Base-by-base conservation (phyloP, 2,113 vertebrate species). In the Ageneiosus marmoratus region DNA sequence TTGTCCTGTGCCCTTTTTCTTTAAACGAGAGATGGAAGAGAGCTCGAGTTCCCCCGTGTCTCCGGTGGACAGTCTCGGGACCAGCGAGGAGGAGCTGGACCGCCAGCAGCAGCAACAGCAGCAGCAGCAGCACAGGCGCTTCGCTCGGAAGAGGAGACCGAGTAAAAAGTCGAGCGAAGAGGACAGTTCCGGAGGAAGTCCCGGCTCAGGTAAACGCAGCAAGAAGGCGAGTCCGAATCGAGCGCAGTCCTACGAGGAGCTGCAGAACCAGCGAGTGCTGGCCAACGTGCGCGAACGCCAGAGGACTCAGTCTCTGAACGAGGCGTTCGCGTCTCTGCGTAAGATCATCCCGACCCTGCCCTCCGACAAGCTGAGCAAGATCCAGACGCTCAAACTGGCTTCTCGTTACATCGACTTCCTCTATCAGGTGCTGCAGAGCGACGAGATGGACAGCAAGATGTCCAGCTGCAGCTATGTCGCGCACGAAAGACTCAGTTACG, bases 391-490 rank as follows among this genome's bases (percentile, higher is more conserved):
- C 86, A 95, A 95, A 83, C 91, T 95, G 82, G 94, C 94, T 6
- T 93, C 94, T 76, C 90, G 94, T 46, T 95, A 95, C 91, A 95
- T 95, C 41, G 94, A 95, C 41, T 95, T 95, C 20, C 93, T 95
- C 79, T 95, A 89, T 77, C 94, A 95, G 93, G 94, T 95, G 89
- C 91, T 95, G 89, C 94, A 95, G 90, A 95, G 94, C 89, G 94
- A 95, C 91, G 94, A 95, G 91, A 95, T 95, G 94, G 94, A 95
- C 92, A 93, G 87, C 89, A 95, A 95, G 92, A 95, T 95, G 94
- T 94, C 94, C 87, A 95, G 94, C 90, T 95, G 94, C 89, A 95
- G 94, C 88, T 95, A 95, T 89, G 94, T 95, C 20, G 94, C 94
- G 89, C 94, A 95, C 91, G 94, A 95, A 83, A 93, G 93, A 90